Evolutionary conservation across 2,888 invertebrate genomes (phyloP).

Genomic region (Pyrrhia umbra): DNA sequence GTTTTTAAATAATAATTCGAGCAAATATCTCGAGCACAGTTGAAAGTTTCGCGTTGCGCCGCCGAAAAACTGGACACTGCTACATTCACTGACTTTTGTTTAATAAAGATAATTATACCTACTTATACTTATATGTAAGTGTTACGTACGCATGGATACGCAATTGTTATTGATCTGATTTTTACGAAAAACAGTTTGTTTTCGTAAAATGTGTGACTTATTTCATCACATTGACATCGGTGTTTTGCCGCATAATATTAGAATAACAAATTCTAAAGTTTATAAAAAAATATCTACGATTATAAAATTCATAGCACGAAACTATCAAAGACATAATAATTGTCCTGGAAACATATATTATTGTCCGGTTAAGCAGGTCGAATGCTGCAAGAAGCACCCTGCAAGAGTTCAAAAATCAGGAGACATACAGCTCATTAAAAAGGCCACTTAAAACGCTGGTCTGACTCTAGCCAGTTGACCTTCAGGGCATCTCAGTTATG

Average conservation of each 20-base stretch:
- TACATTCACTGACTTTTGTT: constrained; percentile 64
- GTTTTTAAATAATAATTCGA: constrained; percentile 61
- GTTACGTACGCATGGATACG: constrained; percentile 7
- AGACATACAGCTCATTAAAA: constrained; percentile 15
- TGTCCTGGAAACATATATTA: not conserved
- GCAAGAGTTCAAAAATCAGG: not conserved
- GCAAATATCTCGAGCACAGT: constrained; percentile 59
- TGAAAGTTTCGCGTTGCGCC: constrained; percentile 62
- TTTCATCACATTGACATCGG: constrained; percentile 5
- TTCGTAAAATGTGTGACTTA: not conserved
- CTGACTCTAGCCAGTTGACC: constrained; percentile 12
- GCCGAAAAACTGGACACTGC: constrained; percentile 55
- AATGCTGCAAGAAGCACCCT: not conserved
- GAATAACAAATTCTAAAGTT: too few relatives aligned
- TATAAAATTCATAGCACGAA: not conserved
- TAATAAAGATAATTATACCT: constrained; percentile 49
- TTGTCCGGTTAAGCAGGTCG: too few relatives aligned
- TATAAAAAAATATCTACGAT: not conserved
- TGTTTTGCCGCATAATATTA: too few relatives aligned
- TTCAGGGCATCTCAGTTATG: constrained; percentile 23
- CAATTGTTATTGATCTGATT: constrained; percentile 26
- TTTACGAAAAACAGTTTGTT: not conserved
- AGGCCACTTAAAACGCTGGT: not conserved
- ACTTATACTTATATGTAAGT: constrained; percentile 14
- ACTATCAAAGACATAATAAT: not conserved